Base-by-base conservation (phyloP, 2,113 vertebrate genomes). In the Anguilla rostrata region DNA sequence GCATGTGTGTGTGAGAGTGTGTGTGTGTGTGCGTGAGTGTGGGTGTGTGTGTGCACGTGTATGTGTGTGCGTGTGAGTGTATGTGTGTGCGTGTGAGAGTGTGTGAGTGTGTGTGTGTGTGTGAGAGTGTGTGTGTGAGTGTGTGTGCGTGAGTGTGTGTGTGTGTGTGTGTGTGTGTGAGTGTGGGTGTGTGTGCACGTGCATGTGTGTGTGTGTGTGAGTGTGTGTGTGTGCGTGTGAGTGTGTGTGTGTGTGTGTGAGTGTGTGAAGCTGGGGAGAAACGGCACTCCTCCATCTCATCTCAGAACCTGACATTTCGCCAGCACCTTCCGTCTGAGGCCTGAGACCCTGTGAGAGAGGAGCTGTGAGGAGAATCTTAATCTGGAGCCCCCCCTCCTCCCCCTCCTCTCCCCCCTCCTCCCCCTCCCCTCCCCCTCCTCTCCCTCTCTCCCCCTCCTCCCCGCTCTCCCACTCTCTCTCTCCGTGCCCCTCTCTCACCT, bases 351-450 rank as follows among this genome's bases (percentile, higher is more conserved):
- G 88, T 87, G 89, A 88, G 88, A 85, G 89, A 87, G 81, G 1
- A 66, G 89, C 88, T 94, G 93, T 92, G 92, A 91, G 88, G 87
- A 81, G 94, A 94, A 94, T 95, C 87, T 89, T 89, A 93, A 93
- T 92, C 88, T 83, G 80, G 87, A 49, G 60, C 66, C 53, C 86
- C 82, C 1, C 49, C 90, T 85, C 87, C 88, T 39, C 80, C 7
- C 7, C 8, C 49, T 53, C 49, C 49, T 14, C 49, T 14, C 49
- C 12, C 49, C 8, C 9, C 7, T 7, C 14, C 49, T 14, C 9
- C 12, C 49, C 8, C 5, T 39, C 40, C 80, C 16, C 80, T 39
- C 80, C 7, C 7, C 8, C 49, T 53, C 49, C 49, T 14, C 49
- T 14, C 49, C 12, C 49, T 0, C 9, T 53, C 7, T 7, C 14